Evolutionary conservation across 1,140 invertebrate species (phyloP), one percentile per base, ranked within the genome.

Genomic region (Ptiloglossa arizonensis): DNA sequence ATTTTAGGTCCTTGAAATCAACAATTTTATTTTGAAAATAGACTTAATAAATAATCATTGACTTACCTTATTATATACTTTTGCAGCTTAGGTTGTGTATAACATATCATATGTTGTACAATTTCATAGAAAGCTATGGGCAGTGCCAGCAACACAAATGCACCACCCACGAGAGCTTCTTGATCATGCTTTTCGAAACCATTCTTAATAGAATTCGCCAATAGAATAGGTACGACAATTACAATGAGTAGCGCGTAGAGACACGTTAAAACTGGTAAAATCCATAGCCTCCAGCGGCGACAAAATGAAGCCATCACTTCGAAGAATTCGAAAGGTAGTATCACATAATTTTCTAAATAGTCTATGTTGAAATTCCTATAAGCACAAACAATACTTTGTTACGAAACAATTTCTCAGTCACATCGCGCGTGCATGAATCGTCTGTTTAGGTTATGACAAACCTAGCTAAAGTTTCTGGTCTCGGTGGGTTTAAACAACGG

Each of bases 111-210:
- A 93, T 99, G 98, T 91, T 98, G 97, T 41, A 96, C 95, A 83
- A 99, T 98, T 92, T 98, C 97, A 95, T 97, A 98, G 85, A 99
- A 95, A 48, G 97, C 97, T 52, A 99, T 96, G 4, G 98, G 98
- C 29, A 99, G 93, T 1, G 98, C 96, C 67, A 98, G 92, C 70
- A 98, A 94, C 22, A 98, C 97, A 93, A 99, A 99, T 19, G 97
- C 94, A 9, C 98, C 98, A 3, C 96, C 98, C 81, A 98, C 95
- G 57, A 98, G 93, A 74, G 96, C 95, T 54, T 96, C 96, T 91
- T 97, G 95, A 87, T 97, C 96, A 38, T 94, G 93, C 78, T 95
- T 95, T 62, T 94, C 94, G 73, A 96, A 95, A 19, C 95, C 96
- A 94, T 96, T 93, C 83, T 94, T 93, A n/a, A 95, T 92, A 0